Evolutionary conservation across 2,113 vertebrate species (phyloP), one percentile per base, ranked within the genome.

Genomic region (Lagopus leucura): DNA sequence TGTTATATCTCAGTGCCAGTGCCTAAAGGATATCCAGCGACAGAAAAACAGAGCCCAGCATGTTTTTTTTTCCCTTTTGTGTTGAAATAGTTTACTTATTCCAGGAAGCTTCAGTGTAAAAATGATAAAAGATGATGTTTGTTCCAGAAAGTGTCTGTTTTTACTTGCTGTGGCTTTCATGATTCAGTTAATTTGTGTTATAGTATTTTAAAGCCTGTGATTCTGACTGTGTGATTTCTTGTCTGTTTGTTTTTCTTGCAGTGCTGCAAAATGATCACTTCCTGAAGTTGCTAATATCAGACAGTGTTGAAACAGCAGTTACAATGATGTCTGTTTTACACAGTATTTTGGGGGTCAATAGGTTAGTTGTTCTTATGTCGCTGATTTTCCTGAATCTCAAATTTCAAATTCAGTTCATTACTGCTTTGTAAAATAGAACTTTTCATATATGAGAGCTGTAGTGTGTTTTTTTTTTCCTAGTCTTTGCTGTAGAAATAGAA

Each of bases 221-320:
- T 71, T 96, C 81, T 86, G 70, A 69, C 76, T 90, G 8, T 6
- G 5, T 84, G 40, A 66, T 84, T 94, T 94, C 70, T 95, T 93
- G 38, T 6, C 75, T 86, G 75, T 82, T 84, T 73, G 54, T 77
- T 58, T 86, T 85, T 91, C 60, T 92, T 91, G 19, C 96, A 99
- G 99, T 99, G 27, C 97, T 99, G 82, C 97, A 97, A 91, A 99
- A 98, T 30, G 96, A 97, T 89, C 97, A 98, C 91, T 99, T 99
- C 67, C 98, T 98, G 86, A 97, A 97, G 71, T 93, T 99, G 91
- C 97, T 99, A 91, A 97, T 99, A 96, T 98, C 97, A 72, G 99
- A 99, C 70, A 97, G 98, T 52, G 97, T 97, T 83, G 95, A 98
- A 45, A 98, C 98, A 86, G 97, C 97, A 87, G 82, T 97, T 87